Conservation (phyloP, 2,888 invertebrate species). For the Tridacna crocea region DNA sequence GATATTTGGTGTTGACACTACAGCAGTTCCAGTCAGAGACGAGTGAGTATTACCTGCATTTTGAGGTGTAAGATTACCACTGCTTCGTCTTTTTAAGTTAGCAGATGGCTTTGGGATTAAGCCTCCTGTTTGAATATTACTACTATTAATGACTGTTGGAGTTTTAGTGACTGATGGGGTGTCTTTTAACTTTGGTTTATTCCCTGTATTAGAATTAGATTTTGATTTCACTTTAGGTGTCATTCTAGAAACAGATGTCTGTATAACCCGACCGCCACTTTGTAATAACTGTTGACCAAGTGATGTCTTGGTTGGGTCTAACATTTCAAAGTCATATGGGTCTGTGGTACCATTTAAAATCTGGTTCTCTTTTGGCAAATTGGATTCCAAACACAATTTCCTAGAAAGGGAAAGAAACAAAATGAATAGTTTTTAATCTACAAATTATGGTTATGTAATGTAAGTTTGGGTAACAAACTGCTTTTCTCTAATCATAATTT, state of each 20-base stretch:
- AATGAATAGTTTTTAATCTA: background rate
- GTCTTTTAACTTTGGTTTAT: conserved; percentile 68
- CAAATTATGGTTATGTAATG: too few species aligned
- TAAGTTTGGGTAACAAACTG: too few species aligned
- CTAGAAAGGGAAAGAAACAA: conserved; percentile 64
- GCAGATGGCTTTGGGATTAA: conserved; percentile 50
- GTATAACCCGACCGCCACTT: conserved; percentile 31
- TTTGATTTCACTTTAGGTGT: conserved; percentile 71
- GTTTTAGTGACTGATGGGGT: conserved; percentile 52
- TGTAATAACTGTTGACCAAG: conserved; percentile 48
- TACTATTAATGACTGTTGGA: conserved; percentile 35
- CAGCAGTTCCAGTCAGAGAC: conserved; percentile 43
- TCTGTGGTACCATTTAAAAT: conserved; percentile 75
- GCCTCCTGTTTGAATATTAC: conserved; percentile 26
- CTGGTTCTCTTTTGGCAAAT: conserved; percentile 79
- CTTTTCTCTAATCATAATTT: too few species aligned
- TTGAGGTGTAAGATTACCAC: conserved; percentile 60
- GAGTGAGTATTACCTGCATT: conserved; percentile 51
- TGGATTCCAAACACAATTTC: conserved; percentile 82
- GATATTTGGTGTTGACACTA: conserved; percentile 59
- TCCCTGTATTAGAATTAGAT: conserved; percentile 47
- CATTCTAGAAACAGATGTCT: conserved; percentile 51
- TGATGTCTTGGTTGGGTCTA: conserved; percentile 60
- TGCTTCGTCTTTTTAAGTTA: conserved; percentile 72
- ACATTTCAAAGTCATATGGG: conserved; percentile 80